Conservation (phyloP, 2,113 vertebrate species). For the Apteryx mantelli region DNA sequence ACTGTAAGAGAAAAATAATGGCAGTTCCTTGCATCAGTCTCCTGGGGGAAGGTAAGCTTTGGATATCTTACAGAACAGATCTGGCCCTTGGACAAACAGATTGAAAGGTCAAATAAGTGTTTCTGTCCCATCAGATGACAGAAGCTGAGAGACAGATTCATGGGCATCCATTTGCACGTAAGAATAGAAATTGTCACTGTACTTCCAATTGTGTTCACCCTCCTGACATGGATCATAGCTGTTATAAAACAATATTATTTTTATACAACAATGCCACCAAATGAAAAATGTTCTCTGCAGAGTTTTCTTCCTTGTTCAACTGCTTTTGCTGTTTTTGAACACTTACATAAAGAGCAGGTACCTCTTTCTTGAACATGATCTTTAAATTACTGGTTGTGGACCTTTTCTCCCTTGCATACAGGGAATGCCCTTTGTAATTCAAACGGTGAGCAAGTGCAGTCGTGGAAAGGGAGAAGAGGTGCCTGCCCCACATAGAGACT, state of each 20-base stretch:
- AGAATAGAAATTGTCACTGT: background rate
- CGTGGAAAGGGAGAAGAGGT: background rate
- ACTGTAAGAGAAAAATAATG: background rate
- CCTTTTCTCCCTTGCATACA: background rate
- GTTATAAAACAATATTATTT: background rate
- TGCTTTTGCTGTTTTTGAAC: background rate
- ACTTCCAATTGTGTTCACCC: background rate
- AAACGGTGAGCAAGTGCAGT: background rate
- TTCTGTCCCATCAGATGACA: background rate
- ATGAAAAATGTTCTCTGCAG: background rate
- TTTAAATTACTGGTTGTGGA: background rate
- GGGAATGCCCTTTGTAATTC: background rate
- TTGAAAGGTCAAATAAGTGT: background rate
- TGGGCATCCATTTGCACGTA: background rate
- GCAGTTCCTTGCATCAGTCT: background rate
- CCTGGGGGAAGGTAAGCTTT: background rate
- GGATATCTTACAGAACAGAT: background rate
- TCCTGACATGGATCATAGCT: background rate
- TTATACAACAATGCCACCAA: background rate
- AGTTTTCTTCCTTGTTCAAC: background rate
- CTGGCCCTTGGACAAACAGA: accelerated
- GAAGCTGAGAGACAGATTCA: background rate
- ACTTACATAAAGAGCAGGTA: background rate
- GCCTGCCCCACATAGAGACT: background rate
- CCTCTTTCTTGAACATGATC: background rate